These are phyloP conservation scores for Remorina albescens DNA, from an alignment of 2,797 vertebrate species.

Conservation along the genomic window DNA sequence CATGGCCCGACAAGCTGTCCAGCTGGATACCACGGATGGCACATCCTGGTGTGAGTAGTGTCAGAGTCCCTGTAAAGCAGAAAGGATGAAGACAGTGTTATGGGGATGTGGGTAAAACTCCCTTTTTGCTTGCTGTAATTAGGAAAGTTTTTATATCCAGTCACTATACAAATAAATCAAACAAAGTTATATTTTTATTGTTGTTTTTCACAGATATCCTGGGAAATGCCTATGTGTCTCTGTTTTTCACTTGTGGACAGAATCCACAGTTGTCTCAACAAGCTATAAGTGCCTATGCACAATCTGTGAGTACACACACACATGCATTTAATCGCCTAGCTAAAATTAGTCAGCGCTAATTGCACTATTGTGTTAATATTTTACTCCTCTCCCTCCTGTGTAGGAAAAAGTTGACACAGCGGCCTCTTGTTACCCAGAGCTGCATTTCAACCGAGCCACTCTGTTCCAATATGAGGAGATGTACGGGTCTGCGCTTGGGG, in stretches of 20 bases:
- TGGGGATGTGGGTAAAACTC: not conserved
- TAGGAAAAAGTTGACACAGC: conserved; percentile 90
- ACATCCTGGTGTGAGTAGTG: conserved; percentile 93
- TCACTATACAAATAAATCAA: not conserved
- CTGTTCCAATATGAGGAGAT: conserved; percentile 93
- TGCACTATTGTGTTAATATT: not conserved
- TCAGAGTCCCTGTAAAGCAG: not conserved
- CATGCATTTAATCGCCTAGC: not conserved
- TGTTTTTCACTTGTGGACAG: conserved; percentile 93
- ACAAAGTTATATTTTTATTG: not conserved
- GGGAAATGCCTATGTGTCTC: conserved; percentile 92
- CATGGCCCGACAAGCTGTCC: conserved; percentile 90
- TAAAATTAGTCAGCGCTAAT: not conserved
- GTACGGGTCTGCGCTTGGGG: conserved; percentile 88
- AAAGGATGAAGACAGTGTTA: not conserved
- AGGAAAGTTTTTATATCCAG: not conserved
- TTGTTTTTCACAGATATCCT: conserved; percentile 87
- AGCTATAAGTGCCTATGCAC: conserved; percentile 91
- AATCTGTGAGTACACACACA: conserved; percentile 86
- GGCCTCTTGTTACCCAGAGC: conserved; percentile 89
- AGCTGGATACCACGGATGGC: conserved; percentile 90
- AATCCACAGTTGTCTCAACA: conserved; percentile 92
- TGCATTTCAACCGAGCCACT: conserved; percentile 91
- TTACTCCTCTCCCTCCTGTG: not conserved
- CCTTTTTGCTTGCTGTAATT: not conserved